Percentiles rank a stretch among this genome's conserved stretches.
These are phyloP conservation scores for Protosalanx chinensis DNA, from an alignment of 2,797 vertebrate genomes.

Conservation along the genomic window DNA sequence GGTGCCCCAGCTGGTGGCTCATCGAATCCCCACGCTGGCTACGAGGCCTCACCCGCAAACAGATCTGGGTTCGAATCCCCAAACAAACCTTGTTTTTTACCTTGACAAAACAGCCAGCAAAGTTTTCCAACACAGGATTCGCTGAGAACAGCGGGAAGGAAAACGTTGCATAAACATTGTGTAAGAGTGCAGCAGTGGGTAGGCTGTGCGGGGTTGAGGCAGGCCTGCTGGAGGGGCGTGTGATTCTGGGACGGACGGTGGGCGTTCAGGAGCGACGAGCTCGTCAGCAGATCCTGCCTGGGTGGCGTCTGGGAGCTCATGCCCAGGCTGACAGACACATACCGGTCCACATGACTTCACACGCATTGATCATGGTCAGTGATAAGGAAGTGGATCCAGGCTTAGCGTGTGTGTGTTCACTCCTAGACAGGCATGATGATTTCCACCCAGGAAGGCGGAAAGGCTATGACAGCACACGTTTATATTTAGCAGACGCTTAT, in stretches of 20 bases:
- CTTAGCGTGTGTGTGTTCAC: conserved; percentile 10
- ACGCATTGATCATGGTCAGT: conserved; percentile 56
- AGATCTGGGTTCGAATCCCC: too few relatives aligned
- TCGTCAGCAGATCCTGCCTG: conserved; percentile 15
- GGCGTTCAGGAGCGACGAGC: not conserved
- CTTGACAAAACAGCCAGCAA: too few relatives aligned
- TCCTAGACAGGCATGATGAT: not conserved
- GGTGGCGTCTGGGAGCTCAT: conserved; percentile 18
- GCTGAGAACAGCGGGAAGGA: too few relatives aligned
- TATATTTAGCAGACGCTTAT: too few relatives aligned
- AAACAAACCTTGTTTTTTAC: too few relatives aligned
- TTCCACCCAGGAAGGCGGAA: not conserved
- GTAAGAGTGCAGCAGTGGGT: too few relatives aligned
- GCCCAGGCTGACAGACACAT: conserved; percentile 56
- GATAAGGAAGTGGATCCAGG: conserved; percentile 51
- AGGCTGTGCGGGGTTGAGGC: too few relatives aligned
- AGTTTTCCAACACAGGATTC: too few relatives aligned
- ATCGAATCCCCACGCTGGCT: too few relatives aligned
- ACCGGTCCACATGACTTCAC: conserved; percentile 72
- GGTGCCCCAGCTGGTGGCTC: too few relatives aligned
- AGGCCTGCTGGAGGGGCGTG: not conserved
- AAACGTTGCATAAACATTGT: too few relatives aligned
- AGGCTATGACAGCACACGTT: not conserved
- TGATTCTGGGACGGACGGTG: not conserved
- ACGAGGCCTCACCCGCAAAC: too few relatives aligned